Conservation (phyloP, 2,888 invertebrate genomes). For the Drosophila mimica region DNA sequence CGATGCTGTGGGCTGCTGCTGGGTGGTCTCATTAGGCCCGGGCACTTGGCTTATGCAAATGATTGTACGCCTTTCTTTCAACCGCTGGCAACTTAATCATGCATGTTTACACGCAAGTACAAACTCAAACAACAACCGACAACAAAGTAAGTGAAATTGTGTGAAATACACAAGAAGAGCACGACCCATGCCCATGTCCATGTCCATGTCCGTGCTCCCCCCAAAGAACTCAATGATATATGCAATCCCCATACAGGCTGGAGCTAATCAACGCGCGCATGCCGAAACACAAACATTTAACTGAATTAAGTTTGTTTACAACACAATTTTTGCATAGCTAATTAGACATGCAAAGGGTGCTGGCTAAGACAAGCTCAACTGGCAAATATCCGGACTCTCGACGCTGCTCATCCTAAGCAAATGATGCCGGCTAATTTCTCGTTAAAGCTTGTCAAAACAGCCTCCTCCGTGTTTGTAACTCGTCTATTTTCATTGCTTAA, state of each 20-base stretch:
- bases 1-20: conserved; percentile 7
- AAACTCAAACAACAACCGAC: conserved; percentile 68
- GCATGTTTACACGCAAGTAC: conserved; percentile 78
- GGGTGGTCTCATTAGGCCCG: conserved; percentile 47
- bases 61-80: conserved; percentile 19
- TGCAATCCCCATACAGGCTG: conserved; percentile 39
- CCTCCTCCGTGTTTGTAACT: conserved; percentile 1
- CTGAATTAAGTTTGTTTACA: conserved; percentile 76
- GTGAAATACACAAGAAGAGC: conserved; percentile 30
- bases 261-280: conserved; percentile 70
- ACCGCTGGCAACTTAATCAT: conserved; percentile 70
- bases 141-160: conserved; percentile 59
- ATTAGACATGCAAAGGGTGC: conserved; percentile 56
- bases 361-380: conserved; percentile 27
- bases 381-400: conserved; percentile 34
- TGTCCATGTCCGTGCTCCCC: not conserved
- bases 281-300: conserved; percentile 77
- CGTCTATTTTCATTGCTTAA: conserved; percentile 9
- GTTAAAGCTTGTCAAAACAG: conserved; percentile 15
- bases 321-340: conserved; percentile 75
- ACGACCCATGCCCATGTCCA: conserved; percentile 11
- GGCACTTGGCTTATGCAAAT: conserved; percentile 62
- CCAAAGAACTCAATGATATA: conserved; percentile 44
- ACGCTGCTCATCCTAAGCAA: conserved; percentile 34
- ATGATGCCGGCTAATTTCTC: conserved; percentile 43